Evolutionary conservation across 2,888 invertebrate species (phyloP), one percentile per base, ranked within the genome.

Genomic region (Idaea aversata): DNA sequence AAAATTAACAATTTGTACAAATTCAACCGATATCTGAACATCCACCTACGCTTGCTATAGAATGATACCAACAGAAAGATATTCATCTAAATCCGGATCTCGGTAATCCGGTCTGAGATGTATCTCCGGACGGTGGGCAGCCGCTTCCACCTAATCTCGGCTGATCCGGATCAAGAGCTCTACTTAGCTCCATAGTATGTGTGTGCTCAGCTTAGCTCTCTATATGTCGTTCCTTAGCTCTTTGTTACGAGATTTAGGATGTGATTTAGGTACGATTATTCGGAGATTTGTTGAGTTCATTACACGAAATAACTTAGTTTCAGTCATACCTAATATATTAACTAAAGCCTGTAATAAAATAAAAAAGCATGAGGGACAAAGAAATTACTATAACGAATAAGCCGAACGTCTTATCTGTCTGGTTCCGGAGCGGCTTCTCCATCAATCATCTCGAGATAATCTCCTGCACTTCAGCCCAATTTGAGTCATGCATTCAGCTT

Each of bases 361-460:
- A 61, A 68, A 68, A 61, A 47, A 47, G 47, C 47, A 68, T 64
- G 62, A 64, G 34, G 62, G 62, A 64, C 47, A 47, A 47, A 47
- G 47, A 47, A 47, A 47, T 47, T 47, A 47, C 13, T 47, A 10
- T 47, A 47, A 47, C 47, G 64, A 67, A 70, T 62, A 61, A 34
- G 58, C 63, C 57, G 61, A 58, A 62, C 57, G 63, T 25, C 65
- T 70, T 68, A 67, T 66, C 65, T 67, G 69, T 61, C 62, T 63
- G 63, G 67, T 65, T 70, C 68, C 67, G 69, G 66, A 65, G 71
- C 70, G 66, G 80, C 75, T 74, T 75, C 71, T 90, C 93, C 93
- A 94, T 94, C 94, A 94, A 94, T 94, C 94, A 94, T 93, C 88
- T 87, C 83, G 84, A 94, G 94, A 94, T 94, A 94, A 94, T 94